Percentiles rank a stretch among this genome's conserved stretches.
Evolutionary conservation across 2,797 vertebrate genomes (phyloP).

Genomic region (Pantherophis vulpinus): DNA sequence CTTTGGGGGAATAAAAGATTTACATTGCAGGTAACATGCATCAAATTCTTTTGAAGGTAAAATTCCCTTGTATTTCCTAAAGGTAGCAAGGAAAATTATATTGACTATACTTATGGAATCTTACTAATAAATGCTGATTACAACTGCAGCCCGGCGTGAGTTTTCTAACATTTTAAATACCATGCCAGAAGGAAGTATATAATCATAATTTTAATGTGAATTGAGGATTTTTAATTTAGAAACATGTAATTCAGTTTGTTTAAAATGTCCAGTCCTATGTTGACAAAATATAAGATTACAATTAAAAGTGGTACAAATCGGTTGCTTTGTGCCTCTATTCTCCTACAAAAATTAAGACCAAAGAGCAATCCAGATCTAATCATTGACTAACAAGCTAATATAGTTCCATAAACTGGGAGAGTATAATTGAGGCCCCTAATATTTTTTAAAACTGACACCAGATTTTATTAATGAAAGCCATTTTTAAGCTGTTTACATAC

Average conservation of each 20-base stretch:
- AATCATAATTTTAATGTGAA: background rate
- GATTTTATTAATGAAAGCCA: background rate
- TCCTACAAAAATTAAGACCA: background rate
- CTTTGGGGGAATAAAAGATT: background rate
- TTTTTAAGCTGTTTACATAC: slow-evolving; percentile 64
- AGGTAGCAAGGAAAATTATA: background rate
- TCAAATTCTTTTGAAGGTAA: background rate
- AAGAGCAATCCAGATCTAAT: background rate
- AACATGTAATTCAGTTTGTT: background rate
- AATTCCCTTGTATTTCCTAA: background rate
- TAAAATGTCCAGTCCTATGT: background rate
- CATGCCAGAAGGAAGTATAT: background rate
- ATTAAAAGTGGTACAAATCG: background rate
- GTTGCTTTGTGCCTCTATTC: background rate
- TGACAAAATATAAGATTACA: background rate
- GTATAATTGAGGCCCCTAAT: background rate
- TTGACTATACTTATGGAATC: background rate
- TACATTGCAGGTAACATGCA: background rate
- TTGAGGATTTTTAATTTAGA: background rate
- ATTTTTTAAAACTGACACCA: background rate
- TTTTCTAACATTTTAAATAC: background rate
- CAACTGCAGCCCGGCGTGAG: background rate
- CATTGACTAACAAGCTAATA: background rate
- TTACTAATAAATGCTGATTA: background rate
- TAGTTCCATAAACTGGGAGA: background rate